Conservation (phyloP, 2,888 invertebrate species). For the Epirrita christyi region DNA sequence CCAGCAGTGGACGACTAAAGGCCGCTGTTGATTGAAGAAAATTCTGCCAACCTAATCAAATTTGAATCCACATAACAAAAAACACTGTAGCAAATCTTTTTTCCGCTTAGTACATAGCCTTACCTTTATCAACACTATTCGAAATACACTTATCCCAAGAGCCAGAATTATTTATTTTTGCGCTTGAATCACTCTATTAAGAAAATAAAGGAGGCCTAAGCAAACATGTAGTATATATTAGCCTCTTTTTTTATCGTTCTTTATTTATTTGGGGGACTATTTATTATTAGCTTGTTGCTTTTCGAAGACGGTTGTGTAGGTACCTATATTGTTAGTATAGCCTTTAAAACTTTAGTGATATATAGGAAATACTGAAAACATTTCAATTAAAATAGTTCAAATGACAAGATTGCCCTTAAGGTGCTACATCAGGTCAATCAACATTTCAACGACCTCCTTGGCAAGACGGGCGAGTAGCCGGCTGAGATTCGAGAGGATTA, state of each 20-base stretch:
- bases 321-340: too few species aligned
- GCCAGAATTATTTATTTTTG: conserved; percentile 52
- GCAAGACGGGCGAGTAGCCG: too few species aligned
- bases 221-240: conserved; percentile 36
- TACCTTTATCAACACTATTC: background rate
- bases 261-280: conserved; percentile 5
- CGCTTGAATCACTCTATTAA: conserved; percentile 44
- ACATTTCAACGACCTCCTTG: too few species aligned
- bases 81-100: too few species aligned
- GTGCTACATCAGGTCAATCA: too few species aligned
- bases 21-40: too few species aligned
- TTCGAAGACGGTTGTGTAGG: background rate
- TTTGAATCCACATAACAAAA: too few species aligned
- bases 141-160: background rate
- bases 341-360: too few species aligned
- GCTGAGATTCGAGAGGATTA: too few species aligned
- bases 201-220: conserved; percentile 39
- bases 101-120: too few species aligned
- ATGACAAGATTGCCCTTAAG: background rate
- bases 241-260: conserved; percentile 3
- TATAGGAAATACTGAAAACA: background rate
- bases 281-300: conserved; percentile 15
- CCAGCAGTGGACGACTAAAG: too few species aligned
- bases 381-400: background rate
- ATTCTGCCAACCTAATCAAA: too few species aligned